These are phyloP conservation scores for Melanargia galathea DNA, from an alignment of 2,888 invertebrate species.

Conservation along the genomic window DNA sequence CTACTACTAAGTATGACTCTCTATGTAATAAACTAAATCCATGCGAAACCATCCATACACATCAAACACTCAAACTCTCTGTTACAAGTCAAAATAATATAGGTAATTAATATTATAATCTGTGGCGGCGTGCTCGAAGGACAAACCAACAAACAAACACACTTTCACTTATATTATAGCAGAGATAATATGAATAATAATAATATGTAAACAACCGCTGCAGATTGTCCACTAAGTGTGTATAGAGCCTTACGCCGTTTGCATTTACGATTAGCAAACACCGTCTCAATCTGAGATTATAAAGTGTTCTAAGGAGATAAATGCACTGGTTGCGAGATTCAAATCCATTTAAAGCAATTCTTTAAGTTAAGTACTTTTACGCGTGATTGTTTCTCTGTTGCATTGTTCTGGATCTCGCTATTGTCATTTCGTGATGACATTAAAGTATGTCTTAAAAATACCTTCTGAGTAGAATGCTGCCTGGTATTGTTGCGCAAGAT, in stretches of 20 bases:
- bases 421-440: conserved; percentile 32
- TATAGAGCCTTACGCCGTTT: background rate
- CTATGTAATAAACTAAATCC: too few species aligned
- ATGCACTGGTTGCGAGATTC: conserved; percentile 28
- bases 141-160: too few species aligned
- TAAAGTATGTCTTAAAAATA: conserved; percentile 21
- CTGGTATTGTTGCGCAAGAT: conserved; percentile 24
- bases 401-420: conserved; percentile 32
- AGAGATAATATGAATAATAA: too few species aligned
- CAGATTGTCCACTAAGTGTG: background rate
- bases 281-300: conserved; percentile 25
- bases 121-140: too few species aligned
- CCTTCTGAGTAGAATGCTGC: conserved; percentile 6
- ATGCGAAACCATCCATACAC: too few species aligned
- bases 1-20: too few species aligned
- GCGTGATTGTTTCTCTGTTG: conserved; percentile 31
- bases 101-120: too few species aligned
- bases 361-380: conserved; percentile 23
- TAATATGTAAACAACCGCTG: background rate
- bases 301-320: conserved; percentile 23
- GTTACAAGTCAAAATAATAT: too few species aligned
- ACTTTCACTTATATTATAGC: too few species aligned
- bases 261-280: conserved; percentile 9
- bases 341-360: conserved; percentile 28
- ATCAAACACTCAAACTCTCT: too few species aligned